Evolutionary conservation across 2,888 invertebrate species (phyloP).

Genomic region (Lomographa bimaculata): DNA sequence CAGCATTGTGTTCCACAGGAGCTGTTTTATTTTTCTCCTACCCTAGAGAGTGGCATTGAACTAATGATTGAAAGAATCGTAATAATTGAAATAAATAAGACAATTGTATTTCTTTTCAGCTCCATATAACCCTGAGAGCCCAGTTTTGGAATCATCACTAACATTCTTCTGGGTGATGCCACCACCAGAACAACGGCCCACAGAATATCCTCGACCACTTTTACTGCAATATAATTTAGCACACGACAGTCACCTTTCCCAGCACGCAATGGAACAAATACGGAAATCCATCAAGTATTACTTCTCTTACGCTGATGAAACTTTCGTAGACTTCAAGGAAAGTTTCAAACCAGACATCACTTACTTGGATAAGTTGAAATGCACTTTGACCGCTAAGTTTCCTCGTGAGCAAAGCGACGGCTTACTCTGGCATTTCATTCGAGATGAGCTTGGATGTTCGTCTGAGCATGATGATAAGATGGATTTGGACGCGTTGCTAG

Average conservation of each 20-base stretch:
- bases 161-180: slow-evolving; percentile 97
- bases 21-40: too few species aligned
- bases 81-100: too few species aligned
- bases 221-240: slow-evolving; percentile 93
- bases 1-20: too few species aligned
- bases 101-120: slow-evolving; percentile 87
- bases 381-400: slow-evolving; percentile 90
- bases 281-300: slow-evolving; percentile 94
- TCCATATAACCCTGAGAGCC: slow-evolving; percentile 92
- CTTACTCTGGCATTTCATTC: slow-evolving; percentile 90
- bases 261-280: slow-evolving; percentile 93
- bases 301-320: slow-evolving; percentile 79
- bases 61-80: too few species aligned
- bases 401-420: slow-evolving; percentile 91
- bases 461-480: slow-evolving; percentile 88
- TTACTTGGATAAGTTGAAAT: slow-evolving; percentile 93
- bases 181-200: slow-evolving; percentile 95
- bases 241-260: slow-evolving; percentile 91
- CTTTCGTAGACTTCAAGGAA: slow-evolving; percentile 76
- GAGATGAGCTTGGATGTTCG: slow-evolving; percentile 88
- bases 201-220: slow-evolving; percentile 97
- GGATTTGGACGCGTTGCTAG: slow-evolving; percentile 82
- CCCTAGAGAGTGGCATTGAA: too few species aligned
- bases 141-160: slow-evolving; percentile 91
- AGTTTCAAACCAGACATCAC: slow-evolving; percentile 88